Conservation (phyloP, 1,140 invertebrate species). For the Drosophila funebris region DNA sequence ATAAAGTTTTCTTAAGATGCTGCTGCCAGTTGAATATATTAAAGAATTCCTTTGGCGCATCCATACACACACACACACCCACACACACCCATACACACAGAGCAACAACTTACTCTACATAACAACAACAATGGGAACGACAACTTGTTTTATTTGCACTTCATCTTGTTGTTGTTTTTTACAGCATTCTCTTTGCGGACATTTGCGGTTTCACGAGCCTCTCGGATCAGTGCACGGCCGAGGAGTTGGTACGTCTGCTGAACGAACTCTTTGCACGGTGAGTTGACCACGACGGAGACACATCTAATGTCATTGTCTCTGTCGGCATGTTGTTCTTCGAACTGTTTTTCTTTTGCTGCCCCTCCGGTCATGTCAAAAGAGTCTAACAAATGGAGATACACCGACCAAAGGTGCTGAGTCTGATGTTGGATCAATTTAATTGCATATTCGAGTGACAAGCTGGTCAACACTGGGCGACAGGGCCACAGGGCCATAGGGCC, state of each 20-base stretch:
- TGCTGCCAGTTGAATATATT: slow-evolving; percentile 34
- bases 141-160: slow-evolving; percentile 34
- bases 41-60: slow-evolving; percentile 34
- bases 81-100: too few species aligned
- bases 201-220: slow-evolving; percentile 98
- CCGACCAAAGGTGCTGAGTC: slow-evolving; percentile 8
- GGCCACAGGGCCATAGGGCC: not conserved
- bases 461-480: not conserved
- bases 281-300: slow-evolving; percentile 56
- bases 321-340: not conserved
- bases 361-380: slow-evolving; percentile 27
- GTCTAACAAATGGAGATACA: slow-evolving; percentile 21
- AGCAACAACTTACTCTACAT: slow-evolving; percentile 2
- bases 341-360: slow-evolving; percentile 19
- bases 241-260: slow-evolving; percentile 96
- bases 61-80: slow-evolving; percentile 11
- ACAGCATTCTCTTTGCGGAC: slow-evolving; percentile 98
- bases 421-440: slow-evolving; percentile 41
- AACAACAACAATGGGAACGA: slow-evolving; percentile 23
- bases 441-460: slow-evolving; percentile 51
- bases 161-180: slow-evolving; percentile 80
- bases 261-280: slow-evolving; percentile 98
- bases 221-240: slow-evolving; percentile 97
- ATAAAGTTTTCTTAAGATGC: not conserved
- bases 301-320: slow-evolving; percentile 49